These are phyloP conservation scores for Calypte anna DNA, from an alignment of 2,113 vertebrate species.

Conservation along the genomic window DNA sequence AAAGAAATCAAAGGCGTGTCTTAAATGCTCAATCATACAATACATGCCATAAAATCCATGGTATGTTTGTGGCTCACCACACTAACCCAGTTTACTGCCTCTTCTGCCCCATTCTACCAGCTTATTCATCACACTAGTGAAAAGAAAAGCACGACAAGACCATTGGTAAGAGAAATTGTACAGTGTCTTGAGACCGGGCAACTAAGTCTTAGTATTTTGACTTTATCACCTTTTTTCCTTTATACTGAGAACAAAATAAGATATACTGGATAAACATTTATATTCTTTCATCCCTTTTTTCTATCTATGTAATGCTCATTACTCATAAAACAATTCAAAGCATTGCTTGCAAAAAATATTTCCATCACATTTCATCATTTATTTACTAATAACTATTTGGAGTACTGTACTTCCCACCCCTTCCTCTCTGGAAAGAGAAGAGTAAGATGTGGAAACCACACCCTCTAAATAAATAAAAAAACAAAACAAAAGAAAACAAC, in stretches of 20 bases:
- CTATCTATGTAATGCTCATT: rapidly evolving
- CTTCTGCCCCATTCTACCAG: neutral
- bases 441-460: neutral
- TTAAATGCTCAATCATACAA: slow-evolving; percentile 23
- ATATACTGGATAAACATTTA: neutral
- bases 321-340: neutral
- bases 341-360: neutral
- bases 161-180: neutral
- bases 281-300: neutral
- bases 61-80: slow-evolving; percentile 42
- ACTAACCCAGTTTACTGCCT: slow-evolving; percentile 32
- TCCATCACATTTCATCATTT: neutral
- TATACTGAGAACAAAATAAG: neutral
- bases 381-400: neutral
- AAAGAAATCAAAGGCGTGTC: slow-evolving; percentile 11
- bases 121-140: slow-evolving; percentile 5
- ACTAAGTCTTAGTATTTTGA: neutral
- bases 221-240: neutral
- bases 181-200: neutral
- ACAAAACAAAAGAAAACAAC: neutral
- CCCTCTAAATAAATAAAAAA: neutral
- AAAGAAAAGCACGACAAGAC: slow-evolving; percentile 9
- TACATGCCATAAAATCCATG: slow-evolving; percentile 53
- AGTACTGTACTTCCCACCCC: rapidly evolving
- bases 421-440: neutral